Base-by-base conservation (phyloP, 2,113 vertebrate genomes). In the Ondatra zibethicus region DNA sequence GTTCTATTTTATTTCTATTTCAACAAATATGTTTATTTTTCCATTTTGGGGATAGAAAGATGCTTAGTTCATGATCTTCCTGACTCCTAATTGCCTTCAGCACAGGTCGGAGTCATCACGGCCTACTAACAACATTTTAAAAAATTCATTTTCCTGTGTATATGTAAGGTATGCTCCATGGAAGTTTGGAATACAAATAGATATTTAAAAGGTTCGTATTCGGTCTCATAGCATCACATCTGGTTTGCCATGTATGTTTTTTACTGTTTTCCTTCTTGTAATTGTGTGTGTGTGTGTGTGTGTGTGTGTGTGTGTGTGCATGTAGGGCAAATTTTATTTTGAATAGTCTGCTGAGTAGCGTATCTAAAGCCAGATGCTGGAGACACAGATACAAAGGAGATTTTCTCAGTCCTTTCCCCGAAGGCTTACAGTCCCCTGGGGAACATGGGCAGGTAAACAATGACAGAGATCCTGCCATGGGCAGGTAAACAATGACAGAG, bases 401-500 rank as follows among this genome's bases (percentile, higher is more conserved):
- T 13, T 50, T 82, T 50, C 63, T 88, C 70, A 75, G 14, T 77
- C 10, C 89, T 55, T 25, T 78, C 47, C 63, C 86, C 5, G 65
- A 89, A 66, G 80, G 45, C 75, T 29, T 45, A n/a, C 5, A 55
- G 63, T 96, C 94, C 80, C 1, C 1, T 84, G 93, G 75, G 89
- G 47, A 88, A 61, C 55, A 23, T 1, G 7, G 58, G 17, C 55
- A 92, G 65, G 78, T 92, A 93, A 95, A 96, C 80, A 96, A 85
- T 50, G 81, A 47, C 36, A 70, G 25, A 42, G 7, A 50, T 47
- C 19, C 58, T 36, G 29, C 27, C 45, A 36, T n/a, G n/a, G n/a
- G n/a, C n/a, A n/a, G n/a, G n/a, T 92, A 93, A 95, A 96, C 78
- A 96, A 84, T 50, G 81, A 47, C 36, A 70, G 25, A 42, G 7